Evolutionary conservation across 1,140 invertebrate species (phyloP).

Genomic region (Ceratoteleas bidentatus): DNA sequence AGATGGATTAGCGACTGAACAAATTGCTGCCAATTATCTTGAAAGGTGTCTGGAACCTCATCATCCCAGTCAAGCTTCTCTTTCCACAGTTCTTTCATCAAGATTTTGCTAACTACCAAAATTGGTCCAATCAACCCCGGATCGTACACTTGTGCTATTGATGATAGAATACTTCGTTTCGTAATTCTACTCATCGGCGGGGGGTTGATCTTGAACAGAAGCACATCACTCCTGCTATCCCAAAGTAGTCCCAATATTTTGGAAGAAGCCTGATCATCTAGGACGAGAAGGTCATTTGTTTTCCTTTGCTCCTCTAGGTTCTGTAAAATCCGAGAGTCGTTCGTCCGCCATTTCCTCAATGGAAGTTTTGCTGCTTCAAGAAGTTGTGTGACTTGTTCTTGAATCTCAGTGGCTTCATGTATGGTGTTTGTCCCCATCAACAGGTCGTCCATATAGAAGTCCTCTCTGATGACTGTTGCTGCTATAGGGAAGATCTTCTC

Average conservation of each 20-base stretch:
- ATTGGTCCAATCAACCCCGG: not conserved
- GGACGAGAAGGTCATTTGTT: not conserved
- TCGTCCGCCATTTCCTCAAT: not conserved
- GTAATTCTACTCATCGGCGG: not conserved
- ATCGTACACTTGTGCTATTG: not conserved
- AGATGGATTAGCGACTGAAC: not conserved
- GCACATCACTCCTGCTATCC: not conserved
- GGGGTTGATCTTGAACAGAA: not conserved
- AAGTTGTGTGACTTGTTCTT: not conserved
- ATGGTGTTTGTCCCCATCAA: no score
- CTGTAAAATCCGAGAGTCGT: not conserved
- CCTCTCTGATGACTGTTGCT: no score
- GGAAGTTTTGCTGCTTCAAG: not conserved
- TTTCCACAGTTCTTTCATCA: not conserved
- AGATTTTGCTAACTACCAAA: not conserved
- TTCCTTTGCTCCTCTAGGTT: not conserved
- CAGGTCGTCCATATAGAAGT: no score
- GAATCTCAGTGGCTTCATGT: not conserved
- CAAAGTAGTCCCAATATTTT: not conserved
- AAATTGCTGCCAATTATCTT: conserved; percentile 2
- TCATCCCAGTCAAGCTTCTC: not conserved
- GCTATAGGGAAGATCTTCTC: no score
- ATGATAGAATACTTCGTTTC: not conserved
- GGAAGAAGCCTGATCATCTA: not conserved
- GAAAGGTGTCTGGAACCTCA: not conserved